Base-by-base conservation (phyloP, 2,113 vertebrate genomes). In the Odocoileus virginianus region DNA sequence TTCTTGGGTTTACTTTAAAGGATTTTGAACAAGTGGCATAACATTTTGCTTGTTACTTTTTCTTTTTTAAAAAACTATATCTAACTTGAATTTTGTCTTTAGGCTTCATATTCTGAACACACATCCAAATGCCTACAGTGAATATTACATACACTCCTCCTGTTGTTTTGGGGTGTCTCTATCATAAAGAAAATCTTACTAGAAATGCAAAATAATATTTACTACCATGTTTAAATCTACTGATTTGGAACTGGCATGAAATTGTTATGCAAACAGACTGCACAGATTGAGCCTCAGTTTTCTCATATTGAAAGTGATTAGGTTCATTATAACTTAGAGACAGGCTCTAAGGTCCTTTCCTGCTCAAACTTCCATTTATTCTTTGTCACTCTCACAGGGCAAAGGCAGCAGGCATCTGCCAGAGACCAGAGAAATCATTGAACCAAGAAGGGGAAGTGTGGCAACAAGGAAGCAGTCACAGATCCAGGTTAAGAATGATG, bases 1-100 rank as follows among this genome's bases (percentile, higher is more conserved):
- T 45, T 78, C 85, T 33, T 15, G 47, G 50, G 91, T 83, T 94
- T 91, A 81, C 78, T 86, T 60, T 52, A 67, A 27, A 93, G 17
- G 47, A 85, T 82, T 92, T 92, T 50, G 3, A 97, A 87, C 43
- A 91, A 94, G 28, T 23, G 47, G 57, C 30, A 64, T 92, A 54
- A 61, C 19, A 45, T 52, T 60, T 17, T 67, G 47, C 16, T 87
- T 57, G 2, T n/a, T 90, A 50, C 60, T 82, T 89, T 60, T 27
- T 52, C 57, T 21, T 76, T 84, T 50, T 85, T 1, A 16, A 60
- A 84, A 82, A 52, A 36, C 2, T 57, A 0, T 40, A 25, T 47
- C 60, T 30, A 78, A n/a, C 74, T 95, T 88, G 76, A 88, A 14
- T 94, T 91, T 96, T 57, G 33, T 52, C 93, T 96, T 91, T 40